A percentile compares a stretch with the other conserved stretches of the same genome.
Conservation (phyloP, 1,140 invertebrate genomes). For the Cherax destructor region DNA sequence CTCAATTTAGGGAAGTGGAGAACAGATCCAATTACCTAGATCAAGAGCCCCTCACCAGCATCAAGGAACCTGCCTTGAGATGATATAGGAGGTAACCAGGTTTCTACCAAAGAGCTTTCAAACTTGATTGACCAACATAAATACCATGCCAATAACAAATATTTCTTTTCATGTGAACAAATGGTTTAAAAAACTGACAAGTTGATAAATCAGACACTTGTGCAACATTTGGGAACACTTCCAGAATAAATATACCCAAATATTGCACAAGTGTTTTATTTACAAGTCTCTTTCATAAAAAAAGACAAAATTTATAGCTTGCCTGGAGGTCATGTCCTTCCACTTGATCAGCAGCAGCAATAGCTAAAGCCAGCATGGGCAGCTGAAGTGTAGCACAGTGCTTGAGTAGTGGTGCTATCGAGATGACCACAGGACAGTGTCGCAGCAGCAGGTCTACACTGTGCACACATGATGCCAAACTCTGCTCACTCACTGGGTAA, state of each 20-base stretch:
- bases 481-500: slow-evolving; percentile 13
- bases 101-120: too few species aligned
- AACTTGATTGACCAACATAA: background rate
- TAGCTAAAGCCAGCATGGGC: slow-evolving; percentile 20
- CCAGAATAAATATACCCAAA: background rate
- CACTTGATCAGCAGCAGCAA: slow-evolving; percentile 54
- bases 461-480: slow-evolving; percentile 30
- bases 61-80: too few species aligned
- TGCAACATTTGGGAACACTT: background rate
- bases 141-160: background rate
- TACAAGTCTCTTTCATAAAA: background rate
- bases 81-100: too few species aligned
- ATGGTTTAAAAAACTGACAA: background rate
- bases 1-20: too few species aligned
- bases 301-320: background rate
- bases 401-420: slow-evolving; percentile 27
- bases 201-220: background rate
- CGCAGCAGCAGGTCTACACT: slow-evolving; percentile 50
- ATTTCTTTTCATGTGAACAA: background rate
- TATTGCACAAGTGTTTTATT: background rate
- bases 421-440: slow-evolving; percentile 53
- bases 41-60: too few species aligned
- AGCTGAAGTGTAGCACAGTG: slow-evolving; percentile 22
- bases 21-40: too few species aligned
- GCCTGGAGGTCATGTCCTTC: slow-evolving; percentile 48